Conservation (phyloP, 30 jellyfish, hydroid and myxozoan species). For the Turritopsis dohrnii region DNA sequence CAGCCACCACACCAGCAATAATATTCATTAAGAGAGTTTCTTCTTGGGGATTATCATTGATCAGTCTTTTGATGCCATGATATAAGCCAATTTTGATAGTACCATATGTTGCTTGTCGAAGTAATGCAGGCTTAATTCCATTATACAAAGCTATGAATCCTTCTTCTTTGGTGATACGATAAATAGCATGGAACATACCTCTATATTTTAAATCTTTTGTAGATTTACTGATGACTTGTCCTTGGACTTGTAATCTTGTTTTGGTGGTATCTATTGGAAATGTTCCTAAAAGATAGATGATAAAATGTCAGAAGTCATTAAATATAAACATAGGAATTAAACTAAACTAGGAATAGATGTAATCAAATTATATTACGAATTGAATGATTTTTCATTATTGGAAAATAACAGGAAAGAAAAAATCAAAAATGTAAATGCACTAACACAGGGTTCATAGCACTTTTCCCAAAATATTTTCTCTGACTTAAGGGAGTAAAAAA, state of each 20-base stretch:
- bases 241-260: conserved; percentile 94
- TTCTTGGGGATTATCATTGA: conserved; percentile 57
- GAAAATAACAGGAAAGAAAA: too few relatives aligned
- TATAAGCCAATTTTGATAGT: conserved; percentile 86
- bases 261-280: conserved; percentile 93
- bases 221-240: conserved; percentile 72
- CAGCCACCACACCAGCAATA: conserved; percentile 79
- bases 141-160: conserved; percentile 64
- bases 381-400: too few relatives aligned
- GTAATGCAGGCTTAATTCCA: conserved; percentile 88
- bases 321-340: too few relatives aligned
- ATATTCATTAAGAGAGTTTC: conserved; percentile 69
- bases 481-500: too few relatives aligned
- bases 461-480: too few relatives aligned
- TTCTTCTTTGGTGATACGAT: conserved; percentile 67
- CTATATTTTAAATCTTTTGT: conserved; percentile 59
- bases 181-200: conserved; percentile 96
- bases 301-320: background rate
- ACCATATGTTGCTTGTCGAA: conserved; percentile 97
- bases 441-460: too few relatives aligned
- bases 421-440: too few relatives aligned
- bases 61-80: conserved; percentile 68
- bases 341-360: too few relatives aligned
- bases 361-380: background rate
- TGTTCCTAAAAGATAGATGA: conserved; percentile 57